Percentiles rank a stretch among this genome's conserved stretches.
Conservation (phyloP, 2,797 vertebrate species). For the Enteromius viviparus region DNA sequence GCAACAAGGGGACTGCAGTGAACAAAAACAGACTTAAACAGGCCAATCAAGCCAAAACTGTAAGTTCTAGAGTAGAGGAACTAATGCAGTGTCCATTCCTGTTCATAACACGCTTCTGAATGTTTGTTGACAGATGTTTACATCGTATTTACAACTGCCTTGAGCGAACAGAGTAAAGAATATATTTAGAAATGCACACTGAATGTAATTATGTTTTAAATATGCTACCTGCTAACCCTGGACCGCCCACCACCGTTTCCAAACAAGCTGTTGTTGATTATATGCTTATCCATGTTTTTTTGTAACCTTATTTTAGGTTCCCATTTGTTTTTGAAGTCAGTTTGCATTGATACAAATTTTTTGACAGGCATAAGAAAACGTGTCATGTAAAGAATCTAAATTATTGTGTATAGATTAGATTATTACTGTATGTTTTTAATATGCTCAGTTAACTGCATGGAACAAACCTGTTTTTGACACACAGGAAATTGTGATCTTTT, state of each 20-base stretch:
- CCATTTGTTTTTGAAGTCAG: neutral
- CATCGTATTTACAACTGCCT: neutral
- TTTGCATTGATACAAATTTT: neutral
- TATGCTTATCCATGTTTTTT: neutral
- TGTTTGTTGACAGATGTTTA: neutral
- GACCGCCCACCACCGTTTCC: neutral
- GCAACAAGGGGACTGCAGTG: slow-evolving; percentile 9
- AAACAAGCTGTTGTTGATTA: neutral
- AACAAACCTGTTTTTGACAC: neutral
- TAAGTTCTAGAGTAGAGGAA: slow-evolving; percentile 18
- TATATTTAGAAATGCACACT: neutral
- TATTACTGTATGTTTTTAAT: neutral
- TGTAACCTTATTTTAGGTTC: neutral
- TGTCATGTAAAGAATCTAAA: neutral
- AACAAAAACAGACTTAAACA: slow-evolving; percentile 37
- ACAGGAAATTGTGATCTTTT: neutral
- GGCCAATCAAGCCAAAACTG: slow-evolving; percentile 43
- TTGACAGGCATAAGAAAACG: neutral
- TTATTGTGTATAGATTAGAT: too few species aligned
- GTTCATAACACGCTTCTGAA: neutral
- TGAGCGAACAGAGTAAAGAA: neutral
- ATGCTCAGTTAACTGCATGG: too few species aligned
- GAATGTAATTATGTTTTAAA: neutral
- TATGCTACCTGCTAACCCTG: neutral
- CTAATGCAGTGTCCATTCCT: neutral